Conservation (phyloP, 2,113 vertebrate species). For the Chamaea fasciata region DNA sequence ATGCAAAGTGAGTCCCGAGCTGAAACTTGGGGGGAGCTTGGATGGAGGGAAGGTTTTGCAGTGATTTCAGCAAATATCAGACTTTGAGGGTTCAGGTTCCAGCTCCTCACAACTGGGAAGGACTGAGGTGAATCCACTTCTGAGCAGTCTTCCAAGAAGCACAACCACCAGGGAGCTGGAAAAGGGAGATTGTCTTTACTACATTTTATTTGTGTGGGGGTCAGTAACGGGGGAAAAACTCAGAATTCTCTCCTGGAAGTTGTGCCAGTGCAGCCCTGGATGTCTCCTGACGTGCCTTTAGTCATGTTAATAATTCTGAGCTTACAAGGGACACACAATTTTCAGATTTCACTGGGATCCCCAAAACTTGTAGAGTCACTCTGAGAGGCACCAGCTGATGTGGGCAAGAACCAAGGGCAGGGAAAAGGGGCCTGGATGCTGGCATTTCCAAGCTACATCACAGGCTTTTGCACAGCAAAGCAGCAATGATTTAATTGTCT, state of each 20-base stretch:
- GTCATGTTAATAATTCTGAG: neutral
- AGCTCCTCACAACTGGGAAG: neutral
- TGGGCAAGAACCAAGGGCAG: neutral
- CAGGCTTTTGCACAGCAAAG: neutral
- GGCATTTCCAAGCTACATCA: neutral
- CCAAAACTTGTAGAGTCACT: fast-evolving
- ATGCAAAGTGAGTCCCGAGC: neutral
- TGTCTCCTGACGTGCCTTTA: neutral
- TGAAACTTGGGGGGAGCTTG: neutral
- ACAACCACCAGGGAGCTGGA: neutral
- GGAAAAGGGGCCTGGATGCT: neutral
- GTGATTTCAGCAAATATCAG: neutral
- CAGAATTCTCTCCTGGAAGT: neutral
- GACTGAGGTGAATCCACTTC: neutral
- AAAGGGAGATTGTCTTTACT: neutral
- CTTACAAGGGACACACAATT: neutral
- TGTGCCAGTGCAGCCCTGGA: neutral
- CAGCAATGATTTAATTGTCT: neutral
- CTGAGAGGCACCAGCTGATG: neutral
- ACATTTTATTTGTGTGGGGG: fast-evolving
- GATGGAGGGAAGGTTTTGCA: neutral
- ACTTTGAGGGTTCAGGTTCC: neutral
- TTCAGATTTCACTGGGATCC: neutral
- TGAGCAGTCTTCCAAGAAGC: neutral
- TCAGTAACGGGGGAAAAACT: neutral